phyloP scores from a whole-genome alignment of 2,113 vertebrate species.

The Vulpes vulpes region DNA sequence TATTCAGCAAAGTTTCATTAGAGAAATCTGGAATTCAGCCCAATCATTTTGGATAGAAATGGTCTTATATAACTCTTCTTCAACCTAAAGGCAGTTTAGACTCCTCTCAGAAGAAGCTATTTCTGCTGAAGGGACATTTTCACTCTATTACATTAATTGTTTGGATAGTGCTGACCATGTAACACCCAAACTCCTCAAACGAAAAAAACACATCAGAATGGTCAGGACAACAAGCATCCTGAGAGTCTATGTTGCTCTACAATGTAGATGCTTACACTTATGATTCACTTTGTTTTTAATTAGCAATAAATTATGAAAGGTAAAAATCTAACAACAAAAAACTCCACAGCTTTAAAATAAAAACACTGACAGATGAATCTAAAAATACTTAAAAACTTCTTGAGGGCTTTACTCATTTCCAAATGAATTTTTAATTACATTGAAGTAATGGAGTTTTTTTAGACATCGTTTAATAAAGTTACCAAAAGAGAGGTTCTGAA shows the following conservation, averaged over 20 bases:
- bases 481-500: not conserved
- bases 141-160: slow-evolving; percentile 62
- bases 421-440: slow-evolving; percentile 23
- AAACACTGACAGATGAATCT: slow-evolving; percentile 36
- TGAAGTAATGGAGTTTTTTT: not conserved
- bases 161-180: slow-evolving; percentile 56
- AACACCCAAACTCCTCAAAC: slow-evolving; percentile 49
- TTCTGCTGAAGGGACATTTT: slow-evolving; percentile 70
- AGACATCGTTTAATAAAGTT: not conserved
- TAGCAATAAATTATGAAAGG: slow-evolving; percentile 22
- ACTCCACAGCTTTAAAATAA: not conserved
- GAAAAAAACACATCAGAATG: not conserved
- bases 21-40: slow-evolving; percentile 46
- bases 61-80: slow-evolving; percentile 61
- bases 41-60: slow-evolving; percentile 61
- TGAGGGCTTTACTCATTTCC: not conserved
- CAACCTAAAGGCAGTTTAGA: slow-evolving; percentile 45
- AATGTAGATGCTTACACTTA: slow-evolving; percentile 37
- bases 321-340: not conserved
- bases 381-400: not conserved
- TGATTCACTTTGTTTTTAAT: slow-evolving; percentile 39
- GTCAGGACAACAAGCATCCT: not conserved
- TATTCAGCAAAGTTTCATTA: slow-evolving; percentile 66
- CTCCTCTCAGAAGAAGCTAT: slow-evolving; percentile 24
- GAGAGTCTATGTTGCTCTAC: not conserved